phyloP scores from a whole-genome alignment of 2,888 invertebrate species.

The Oeneis ivallda region DNA sequence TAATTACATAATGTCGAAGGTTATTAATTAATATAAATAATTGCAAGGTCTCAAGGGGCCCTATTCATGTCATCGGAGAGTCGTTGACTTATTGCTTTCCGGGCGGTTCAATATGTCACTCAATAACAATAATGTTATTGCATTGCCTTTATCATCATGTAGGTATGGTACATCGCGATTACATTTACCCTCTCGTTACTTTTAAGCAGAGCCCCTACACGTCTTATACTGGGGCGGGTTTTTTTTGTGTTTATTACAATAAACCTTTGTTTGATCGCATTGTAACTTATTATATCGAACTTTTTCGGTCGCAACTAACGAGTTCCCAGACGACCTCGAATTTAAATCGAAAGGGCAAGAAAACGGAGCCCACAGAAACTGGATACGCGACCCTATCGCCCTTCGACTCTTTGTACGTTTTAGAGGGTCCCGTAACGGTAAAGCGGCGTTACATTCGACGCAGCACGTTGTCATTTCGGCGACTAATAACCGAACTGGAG shows the following conservation, averaged over 20 bases:
- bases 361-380: constrained; percentile 48
- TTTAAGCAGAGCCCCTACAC: neutral
- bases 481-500: constrained; percentile 67
- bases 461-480: constrained; percentile 65
- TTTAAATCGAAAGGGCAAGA: constrained; percentile 59
- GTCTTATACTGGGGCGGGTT: neutral
- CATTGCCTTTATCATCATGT: constrained; percentile 44
- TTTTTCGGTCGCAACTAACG: constrained; percentile 41
- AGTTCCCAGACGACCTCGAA: constrained; percentile 54
- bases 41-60: constrained; percentile 51
- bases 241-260: constrained; percentile 37
- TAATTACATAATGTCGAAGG: constrained; percentile 36
- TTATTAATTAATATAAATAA: constrained; percentile 45
- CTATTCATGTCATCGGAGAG: constrained; percentile 60
- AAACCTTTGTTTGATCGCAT: constrained; percentile 42
- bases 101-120: constrained; percentile 60
- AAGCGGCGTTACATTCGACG: constrained; percentile 56
- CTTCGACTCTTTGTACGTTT: constrained; percentile 58
- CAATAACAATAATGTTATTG: constrained; percentile 71
- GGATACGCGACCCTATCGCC: constrained; percentile 65
- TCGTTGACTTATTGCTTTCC: constrained; percentile 70
- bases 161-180: constrained; percentile 3
- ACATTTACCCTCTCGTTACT: constrained; percentile 26
- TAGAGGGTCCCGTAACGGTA: constrained; percentile 69
- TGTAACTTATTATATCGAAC: constrained; percentile 39